Percentiles rank a stretch among this genome's conserved stretches.
phyloP scores from a whole-genome alignment of 2,797 vertebrate species.

The Rhynchonycteris naso region DNA sequence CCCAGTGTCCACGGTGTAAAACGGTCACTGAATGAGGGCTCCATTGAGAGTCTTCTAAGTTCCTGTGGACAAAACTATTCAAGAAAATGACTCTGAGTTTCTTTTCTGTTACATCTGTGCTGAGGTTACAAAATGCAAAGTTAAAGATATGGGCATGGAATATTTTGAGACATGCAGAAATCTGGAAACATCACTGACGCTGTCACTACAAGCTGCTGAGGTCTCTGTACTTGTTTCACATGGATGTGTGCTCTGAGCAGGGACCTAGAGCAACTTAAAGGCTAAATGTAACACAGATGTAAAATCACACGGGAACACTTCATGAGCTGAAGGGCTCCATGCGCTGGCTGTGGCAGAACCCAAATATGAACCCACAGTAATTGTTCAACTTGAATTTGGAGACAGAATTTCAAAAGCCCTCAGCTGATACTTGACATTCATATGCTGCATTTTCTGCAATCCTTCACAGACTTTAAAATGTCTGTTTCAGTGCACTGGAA shows the following conservation, averaged over 20 bases:
- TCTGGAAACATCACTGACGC: neutral
- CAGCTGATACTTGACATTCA: neutral
- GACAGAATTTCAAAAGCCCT: neutral
- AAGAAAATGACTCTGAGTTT: neutral
- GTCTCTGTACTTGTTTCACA: accelerated
- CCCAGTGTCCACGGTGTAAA: neutral
- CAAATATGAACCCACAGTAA: neutral
- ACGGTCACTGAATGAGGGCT: neutral
- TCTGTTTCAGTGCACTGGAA: neutral
- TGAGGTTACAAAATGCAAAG: neutral
- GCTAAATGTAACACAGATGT: accelerated
- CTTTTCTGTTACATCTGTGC: neutral
- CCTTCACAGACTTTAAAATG: neutral
- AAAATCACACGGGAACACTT: accelerated
- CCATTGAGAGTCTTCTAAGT: accelerated
- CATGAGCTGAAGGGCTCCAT: accelerated
- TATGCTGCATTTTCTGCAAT: neutral
- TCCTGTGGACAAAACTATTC: neutral
- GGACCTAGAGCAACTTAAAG: neutral
- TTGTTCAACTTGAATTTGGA: neutral
- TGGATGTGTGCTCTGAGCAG: neutral
- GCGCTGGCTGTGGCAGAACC: accelerated
- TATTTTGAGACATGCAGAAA: accelerated
- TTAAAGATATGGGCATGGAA: accelerated
- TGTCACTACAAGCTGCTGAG: accelerated